Conservation (phyloP, 2,797 vertebrate genomes). For the Zonotrichia albicollis region DNA sequence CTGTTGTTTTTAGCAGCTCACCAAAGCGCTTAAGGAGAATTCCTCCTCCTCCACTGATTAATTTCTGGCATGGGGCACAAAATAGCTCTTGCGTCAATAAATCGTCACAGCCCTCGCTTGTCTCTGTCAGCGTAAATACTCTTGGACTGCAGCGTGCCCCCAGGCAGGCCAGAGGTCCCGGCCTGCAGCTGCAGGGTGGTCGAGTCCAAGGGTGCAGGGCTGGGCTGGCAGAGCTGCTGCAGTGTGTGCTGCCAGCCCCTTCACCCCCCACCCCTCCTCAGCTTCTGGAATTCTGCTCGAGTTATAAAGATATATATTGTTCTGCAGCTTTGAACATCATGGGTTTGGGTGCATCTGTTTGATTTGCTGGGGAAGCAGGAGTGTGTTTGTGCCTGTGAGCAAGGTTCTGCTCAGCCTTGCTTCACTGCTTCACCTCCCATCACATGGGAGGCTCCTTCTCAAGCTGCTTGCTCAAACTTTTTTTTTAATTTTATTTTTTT, state of each 20-base stretch:
- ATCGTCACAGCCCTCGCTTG: constrained; percentile 71
- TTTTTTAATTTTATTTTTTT: too few relatives aligned
- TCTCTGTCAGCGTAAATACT: constrained; percentile 68
- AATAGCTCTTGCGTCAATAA: constrained; percentile 75
- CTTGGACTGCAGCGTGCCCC: constrained; percentile 40
- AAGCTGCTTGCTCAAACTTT: neutral
- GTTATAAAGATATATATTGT: accelerated
- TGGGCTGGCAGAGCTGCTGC: neutral
- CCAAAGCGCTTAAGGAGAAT: constrained; percentile 60
- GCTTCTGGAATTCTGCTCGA: neutral
- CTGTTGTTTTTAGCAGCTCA: constrained; percentile 12
- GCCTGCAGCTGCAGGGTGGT: neutral
- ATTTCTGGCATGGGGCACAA: constrained; percentile 67
- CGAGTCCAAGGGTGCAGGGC: neutral
- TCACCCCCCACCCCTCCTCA: too few relatives aligned
- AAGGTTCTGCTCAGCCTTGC: neutral
- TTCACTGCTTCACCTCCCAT: neutral
- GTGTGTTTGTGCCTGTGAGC: neutral
- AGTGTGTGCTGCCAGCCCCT: too few relatives aligned
- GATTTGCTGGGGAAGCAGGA: neutral
- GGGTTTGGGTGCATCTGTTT: neutral
- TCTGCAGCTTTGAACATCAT: neutral
- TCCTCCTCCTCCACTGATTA: constrained; percentile 68
- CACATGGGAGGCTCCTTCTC: neutral
- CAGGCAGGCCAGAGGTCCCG: constrained; percentile 56